These are phyloP conservation scores for Porites australiensis DNA, from an alignment of 64 coral and sea anemone genomes.

Conservation along the genomic window DNA sequence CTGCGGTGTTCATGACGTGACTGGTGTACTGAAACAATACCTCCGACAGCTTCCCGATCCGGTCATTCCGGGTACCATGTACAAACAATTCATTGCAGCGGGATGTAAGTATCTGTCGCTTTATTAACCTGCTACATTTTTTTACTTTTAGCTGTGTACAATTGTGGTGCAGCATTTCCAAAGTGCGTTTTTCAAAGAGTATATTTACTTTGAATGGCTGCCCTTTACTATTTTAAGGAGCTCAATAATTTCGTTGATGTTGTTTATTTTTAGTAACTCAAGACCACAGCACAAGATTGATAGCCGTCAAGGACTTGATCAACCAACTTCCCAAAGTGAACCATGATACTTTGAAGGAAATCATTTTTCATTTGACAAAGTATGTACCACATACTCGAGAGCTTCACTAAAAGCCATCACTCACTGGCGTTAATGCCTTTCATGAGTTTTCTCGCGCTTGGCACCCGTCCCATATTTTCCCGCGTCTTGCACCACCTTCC, in stretches of 20 bases:
- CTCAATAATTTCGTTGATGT: not conserved
- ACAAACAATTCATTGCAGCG: slow-evolving; percentile 71
- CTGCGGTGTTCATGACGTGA: slow-evolving; percentile 86
- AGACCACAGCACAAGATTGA: slow-evolving; percentile 68
- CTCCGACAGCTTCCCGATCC: slow-evolving; percentile 89
- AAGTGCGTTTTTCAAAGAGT: no score
- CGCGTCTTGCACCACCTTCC: not conserved
- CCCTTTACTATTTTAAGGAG: not conserved
- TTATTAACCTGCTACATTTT: not conserved
- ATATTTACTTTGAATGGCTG: no score
- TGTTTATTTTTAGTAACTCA: slow-evolving; percentile 39
- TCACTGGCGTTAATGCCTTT: no score
- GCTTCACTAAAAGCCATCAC: no score
- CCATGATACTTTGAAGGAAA: slow-evolving; percentile 85
- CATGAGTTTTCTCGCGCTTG: not conserved
- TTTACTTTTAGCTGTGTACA: not conserved
- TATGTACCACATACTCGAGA: not conserved
- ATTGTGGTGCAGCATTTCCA: not conserved
- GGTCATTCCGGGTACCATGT: slow-evolving; percentile 72
- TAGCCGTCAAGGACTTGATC: slow-evolving; percentile 60
- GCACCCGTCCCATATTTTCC: not conserved
- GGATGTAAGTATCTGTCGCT: slow-evolving; percentile 60
- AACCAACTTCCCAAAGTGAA: slow-evolving; percentile 81
- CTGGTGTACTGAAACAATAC: slow-evolving; percentile 86
- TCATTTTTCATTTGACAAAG: slow-evolving; percentile 87